phyloP scores from a whole-genome alignment of 2,888 invertebrate genomes.

The Dasysyrphus tricinctus region DNA sequence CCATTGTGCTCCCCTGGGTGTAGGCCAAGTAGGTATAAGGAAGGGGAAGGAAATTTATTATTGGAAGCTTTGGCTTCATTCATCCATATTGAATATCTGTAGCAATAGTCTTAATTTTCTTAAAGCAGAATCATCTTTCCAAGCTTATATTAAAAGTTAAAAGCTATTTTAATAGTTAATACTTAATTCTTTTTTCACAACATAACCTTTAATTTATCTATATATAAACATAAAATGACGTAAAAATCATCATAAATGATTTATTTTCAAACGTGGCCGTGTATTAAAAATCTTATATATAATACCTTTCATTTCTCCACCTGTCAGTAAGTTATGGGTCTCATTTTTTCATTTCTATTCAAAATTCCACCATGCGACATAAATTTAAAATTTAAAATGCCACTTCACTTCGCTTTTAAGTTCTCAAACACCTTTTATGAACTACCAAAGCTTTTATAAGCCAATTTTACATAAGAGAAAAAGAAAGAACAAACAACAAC shows the following conservation, averaged over 20 bases:
- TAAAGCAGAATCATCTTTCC: too few relatives aligned
- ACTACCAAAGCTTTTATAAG: constrained; percentile 28
- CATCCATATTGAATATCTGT: too few relatives aligned
- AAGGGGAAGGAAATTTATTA: too few relatives aligned
- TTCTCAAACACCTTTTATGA: constrained; percentile 13
- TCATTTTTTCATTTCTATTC: constrained; percentile 25
- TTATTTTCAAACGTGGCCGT: not conserved
- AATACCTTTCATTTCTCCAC: not conserved
- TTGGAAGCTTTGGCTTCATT: too few relatives aligned
- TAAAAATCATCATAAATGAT: not conserved
- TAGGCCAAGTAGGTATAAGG: too few relatives aligned
- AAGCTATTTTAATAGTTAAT: too few relatives aligned
- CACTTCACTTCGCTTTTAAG: constrained; percentile 30
- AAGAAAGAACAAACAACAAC: not conserved
- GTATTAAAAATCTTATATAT: not conserved
- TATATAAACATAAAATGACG: not conserved
- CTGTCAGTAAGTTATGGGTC: constrained; percentile 2
- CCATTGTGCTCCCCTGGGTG: too few relatives aligned
- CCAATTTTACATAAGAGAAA: constrained; percentile 27
- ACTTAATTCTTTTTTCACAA: too few relatives aligned
- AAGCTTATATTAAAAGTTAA: too few relatives aligned
- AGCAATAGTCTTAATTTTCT: too few relatives aligned
- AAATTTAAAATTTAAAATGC: constrained; percentile 46
- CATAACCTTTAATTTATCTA: not conserved
- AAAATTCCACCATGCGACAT: constrained; percentile 38